Evolutionary conservation across 1,140 invertebrate species (phyloP), one percentile per base, ranked within the genome.

Genomic region (Oreohelix idahoensis): DNA sequence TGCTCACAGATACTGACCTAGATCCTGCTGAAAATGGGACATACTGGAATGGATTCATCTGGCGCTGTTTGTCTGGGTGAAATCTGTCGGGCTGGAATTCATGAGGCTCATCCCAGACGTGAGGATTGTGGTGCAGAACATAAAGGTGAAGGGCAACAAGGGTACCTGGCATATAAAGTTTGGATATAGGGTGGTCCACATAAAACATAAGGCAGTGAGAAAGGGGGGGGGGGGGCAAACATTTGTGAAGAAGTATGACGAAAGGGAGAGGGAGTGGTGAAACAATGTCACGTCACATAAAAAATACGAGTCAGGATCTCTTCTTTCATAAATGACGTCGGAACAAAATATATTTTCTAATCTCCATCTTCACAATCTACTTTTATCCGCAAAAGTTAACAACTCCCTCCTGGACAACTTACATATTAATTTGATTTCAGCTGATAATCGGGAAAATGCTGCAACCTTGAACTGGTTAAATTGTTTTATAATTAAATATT

Each of bases 11-110:
- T 36, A 35, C 32, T 71, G 29, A 88, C 88, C 89, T 88, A 45
- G 89, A 88, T 63, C 90, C 89, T 58, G 90, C 89, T 39, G 90
- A 91, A 78, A 91, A 91, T 29, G 90, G 90, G 0, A 90, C 78
- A 83, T 87, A 91, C 39, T 87, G 87, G 82, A 85, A 90, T 5
- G 87, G 86, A 66, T 89, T 86, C 32, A 85, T 86, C 26, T 87
- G 84, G 0, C 84, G 85, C 29, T 80, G 81, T 71, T 90, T 89
- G 32, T 91, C 89, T 69, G 87, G 84, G 15, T 83, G 74, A 75
- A 91, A 91, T 81, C 90, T 85, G 20, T 89, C 86, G 71, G 90
- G 90, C n/a, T 77, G 70, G 71, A 84, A 91, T 36, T 86, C 86
- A 84, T 86, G 73, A 8, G 88, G 86, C 35, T 88, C 84, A 32